Evolutionary conservation across 1,140 invertebrate species (phyloP), one percentile per base, ranked within the genome.

Genomic region (Sycophila sp.): DNA sequence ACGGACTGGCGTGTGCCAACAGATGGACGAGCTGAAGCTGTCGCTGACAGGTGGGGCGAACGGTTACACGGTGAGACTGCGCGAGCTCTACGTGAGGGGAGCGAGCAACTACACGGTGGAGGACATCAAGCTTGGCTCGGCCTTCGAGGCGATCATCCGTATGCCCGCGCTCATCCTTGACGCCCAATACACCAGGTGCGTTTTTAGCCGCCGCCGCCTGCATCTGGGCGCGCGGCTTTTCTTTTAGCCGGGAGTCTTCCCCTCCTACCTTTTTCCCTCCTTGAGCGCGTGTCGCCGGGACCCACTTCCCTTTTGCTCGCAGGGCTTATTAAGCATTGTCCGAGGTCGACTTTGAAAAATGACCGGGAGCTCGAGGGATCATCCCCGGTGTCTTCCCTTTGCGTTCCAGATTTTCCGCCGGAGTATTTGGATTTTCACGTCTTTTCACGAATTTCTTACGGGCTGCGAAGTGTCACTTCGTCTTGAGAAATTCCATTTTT

Each of bases 21-120:
- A 86, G 84, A 91, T 93, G 89, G 91, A 92, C 73, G 88, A 90
- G 66, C 81, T 93, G 56, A 88, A 89, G 26, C 83, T 93, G 66
- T 90, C 91, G 17, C 80, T 93, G 72, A 92, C 91, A 63, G 89
- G 89, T 71, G 91, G 91, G 55, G 87, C 88, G 10, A 91, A 92
- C 76, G 91, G 92, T 59, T 93, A 92, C 75, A 91, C 89, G 76
- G 89, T 93, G 32, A 89, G 89, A 7, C 82, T 93, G 49, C 89
- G 88, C 69, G 90, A 92, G 65, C 88, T 92, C 75, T 89, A 90
- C 76, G 88, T 92, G 30, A 91, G 79, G 81, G 91, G 92, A 56
- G 90, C 91, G 2, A 92, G 90, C 74, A 92, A 92, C 82, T 93
- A 89, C 74, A 88, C 90, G 6, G 88, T 93, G 2, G 86, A 87